Evolutionary conservation across 1,140 invertebrate species (phyloP), one percentile per base, ranked within the genome.

Genomic region (Drosophila nebulosa): DNA sequence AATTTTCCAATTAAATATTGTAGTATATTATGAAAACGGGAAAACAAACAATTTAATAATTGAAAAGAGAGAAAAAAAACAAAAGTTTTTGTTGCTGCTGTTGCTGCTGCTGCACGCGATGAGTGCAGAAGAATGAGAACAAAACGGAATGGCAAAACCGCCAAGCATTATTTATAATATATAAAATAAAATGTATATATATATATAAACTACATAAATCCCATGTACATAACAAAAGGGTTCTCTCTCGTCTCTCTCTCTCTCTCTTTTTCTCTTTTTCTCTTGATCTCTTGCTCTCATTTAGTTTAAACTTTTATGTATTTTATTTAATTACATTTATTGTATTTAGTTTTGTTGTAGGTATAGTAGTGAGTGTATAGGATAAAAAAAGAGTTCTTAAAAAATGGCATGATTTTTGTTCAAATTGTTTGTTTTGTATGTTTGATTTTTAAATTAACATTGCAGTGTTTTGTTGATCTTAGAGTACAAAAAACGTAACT

Each of bases 321-420:
- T 74, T 81, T 81, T 78, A 75, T 86, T 81, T 85, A 81, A 78
- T 88, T 88, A 88, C 72, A 88, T 86, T 81, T 81, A 86, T 85
- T 84, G 76, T 71, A 76, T 79, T 84, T 76, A 63, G 68, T 79
- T 76, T 79, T 74, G 39, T 64, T 67, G 32, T 69, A 74, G 59
- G 52, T 30, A 55, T 32, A 55, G 50, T 9, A 55, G 52, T 32
- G 52, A 46, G 39, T 46, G 61, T 70, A 67, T 65, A 75, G 71
- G 64, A 58, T 78, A 68, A 68, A 65, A 65, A 85, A 79, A 71
- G 74, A 72, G 63, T 65, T 69, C 63, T 62, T 61, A 53, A 66
- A 85, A 78, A 74, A 71, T 64, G 74, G 64, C 65, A 69, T 74
- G 63, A 69, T 52, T 51, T 74, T 73, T 27, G 63, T 42, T 74